These are phyloP conservation scores for Deilephila elpenor DNA, from an alignment of 2,888 invertebrate species.

Conservation along the genomic window DNA sequence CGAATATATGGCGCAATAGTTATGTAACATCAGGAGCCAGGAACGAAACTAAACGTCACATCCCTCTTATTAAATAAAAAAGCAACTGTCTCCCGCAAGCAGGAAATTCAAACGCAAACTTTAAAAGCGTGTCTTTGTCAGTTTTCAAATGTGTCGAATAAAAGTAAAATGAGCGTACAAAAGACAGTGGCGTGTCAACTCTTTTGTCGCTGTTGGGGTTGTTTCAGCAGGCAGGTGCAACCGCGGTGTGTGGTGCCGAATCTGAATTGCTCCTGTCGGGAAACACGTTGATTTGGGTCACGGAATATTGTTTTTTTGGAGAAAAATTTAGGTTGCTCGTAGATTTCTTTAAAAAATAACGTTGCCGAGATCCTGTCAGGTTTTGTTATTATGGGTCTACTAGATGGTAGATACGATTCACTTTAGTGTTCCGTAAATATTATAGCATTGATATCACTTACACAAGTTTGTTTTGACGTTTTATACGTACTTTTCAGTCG, in stretches of 20 bases:
- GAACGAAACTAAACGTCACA: too few species aligned
- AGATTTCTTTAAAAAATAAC: too few species aligned
- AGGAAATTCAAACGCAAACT: constrained; percentile 8
- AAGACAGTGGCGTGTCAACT: background rate
- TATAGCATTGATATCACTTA: too few species aligned
- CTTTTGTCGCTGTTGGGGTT: background rate
- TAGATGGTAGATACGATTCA: too few species aligned
- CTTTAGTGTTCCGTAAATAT: too few species aligned
- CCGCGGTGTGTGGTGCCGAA: background rate
- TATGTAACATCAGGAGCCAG: too few species aligned
- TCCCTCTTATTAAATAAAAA: background rate
- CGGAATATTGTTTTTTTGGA: background rate
- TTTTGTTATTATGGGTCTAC: too few species aligned
- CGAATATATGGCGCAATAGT: too few species aligned
- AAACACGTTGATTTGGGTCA: background rate
- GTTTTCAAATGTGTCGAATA: constrained; percentile 22
- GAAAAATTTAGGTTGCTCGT: background rate
- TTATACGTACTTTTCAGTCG: too few species aligned
- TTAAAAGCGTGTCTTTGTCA: constrained; percentile 10
- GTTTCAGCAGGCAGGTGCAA: constrained; percentile 20
- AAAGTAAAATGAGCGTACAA: constrained; percentile 10
- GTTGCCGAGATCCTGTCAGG: too few species aligned
- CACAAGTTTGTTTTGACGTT: too few species aligned
- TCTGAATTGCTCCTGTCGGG: background rate
- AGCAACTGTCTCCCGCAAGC: background rate